A percentile compares a stretch with the other conserved stretches of the same genome.
Conservation (phyloP, 1,140 invertebrate species). For the Papilio aristodemus region DNA sequence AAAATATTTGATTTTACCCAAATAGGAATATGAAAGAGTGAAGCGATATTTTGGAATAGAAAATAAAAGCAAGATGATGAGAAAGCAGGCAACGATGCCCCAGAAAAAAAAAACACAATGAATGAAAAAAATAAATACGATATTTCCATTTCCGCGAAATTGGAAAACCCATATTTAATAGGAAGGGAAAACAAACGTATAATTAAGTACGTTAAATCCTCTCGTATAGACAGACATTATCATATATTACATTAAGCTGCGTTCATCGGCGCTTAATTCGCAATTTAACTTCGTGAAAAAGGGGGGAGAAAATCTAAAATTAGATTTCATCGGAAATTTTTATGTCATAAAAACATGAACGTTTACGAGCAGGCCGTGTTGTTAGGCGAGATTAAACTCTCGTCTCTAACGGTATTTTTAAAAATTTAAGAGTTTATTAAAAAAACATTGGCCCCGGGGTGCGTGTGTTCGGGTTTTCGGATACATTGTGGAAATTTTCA, state of each 20-base stretch:
- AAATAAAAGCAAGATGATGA: not conserved
- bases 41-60: not conserved
- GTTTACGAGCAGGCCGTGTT: slow-evolving; percentile 18
- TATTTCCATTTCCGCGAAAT: not conserved
- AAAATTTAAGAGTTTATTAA: slow-evolving; percentile 19
- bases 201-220: not conserved
- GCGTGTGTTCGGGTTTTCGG: slow-evolving; percentile 20
- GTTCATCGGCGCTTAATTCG: slow-evolving; percentile 14
- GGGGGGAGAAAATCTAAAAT: not conserved
- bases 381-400: slow-evolving; percentile 26
- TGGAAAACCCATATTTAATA: not conserved
- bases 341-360: slow-evolving; percentile 29
- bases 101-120: not conserved
- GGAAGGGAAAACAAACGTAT: not conserved
- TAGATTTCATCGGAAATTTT: slow-evolving; percentile 23
- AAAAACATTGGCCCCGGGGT: slow-evolving; percentile 17
- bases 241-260: slow-evolving; percentile 8
- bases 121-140: not conserved
- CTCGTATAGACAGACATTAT: not conserved
- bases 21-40: not conserved
- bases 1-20: not conserved
- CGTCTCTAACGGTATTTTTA: slow-evolving; percentile 12
- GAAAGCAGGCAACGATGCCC: not conserved
- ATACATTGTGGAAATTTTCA: slow-evolving; percentile 2
- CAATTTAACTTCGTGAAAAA: slow-evolving; percentile 23